Evolutionary conservation across 37 sponge, comb jelly and placozoan genomes (phyloP), one percentile per base, ranked within the genome.

Genomic region (Aplysina aerophoba): DNA sequence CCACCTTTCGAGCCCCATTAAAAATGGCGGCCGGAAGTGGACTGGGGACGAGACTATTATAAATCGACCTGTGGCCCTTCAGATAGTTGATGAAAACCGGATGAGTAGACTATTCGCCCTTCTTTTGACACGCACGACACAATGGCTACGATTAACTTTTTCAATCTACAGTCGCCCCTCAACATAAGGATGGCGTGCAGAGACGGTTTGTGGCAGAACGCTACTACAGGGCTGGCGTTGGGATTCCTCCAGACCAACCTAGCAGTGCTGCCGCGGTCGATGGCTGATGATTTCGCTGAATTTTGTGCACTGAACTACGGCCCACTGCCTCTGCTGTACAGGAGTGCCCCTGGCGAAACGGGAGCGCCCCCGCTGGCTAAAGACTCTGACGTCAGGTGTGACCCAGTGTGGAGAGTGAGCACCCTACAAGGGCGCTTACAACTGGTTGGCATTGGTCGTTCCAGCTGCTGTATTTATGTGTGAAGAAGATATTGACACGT

Each of bases 181-280:
- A 35, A 69, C 6, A 35, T 69, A 6, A n/a, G 71, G 6, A 31
- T n/a, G 30, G 30, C 25, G 21, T 20, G 39, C 50, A 66, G 84
- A 16, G 15, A 1, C 22, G 65, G 58, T 2, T 17, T 24, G 0
- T 56, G 27, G 30, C 27, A 13, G 28, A 5, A 2, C 2, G 53
- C 57, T 19, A 96, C 97, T 0, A 79, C 86, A 31, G 97, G 94
- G 3, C 66, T 87, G 44, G 91, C 85, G 61, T 30, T 13, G 0
- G 92, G 89, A n/a, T 89, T 87, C 37, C 15, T 79, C 8, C 97
- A 97, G 55, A 85, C 93, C 15, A 97, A 94, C 54, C 20, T 97
- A 6, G 66, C 84, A 6, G 69, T 94, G 28, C 60, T 97, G 15
- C 92, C 94, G 5, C 8, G 31, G 13, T 21, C 73, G 33, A 50